Conservation (phyloP, 2,888 invertebrate species). For the Idaea dimidiata region DNA sequence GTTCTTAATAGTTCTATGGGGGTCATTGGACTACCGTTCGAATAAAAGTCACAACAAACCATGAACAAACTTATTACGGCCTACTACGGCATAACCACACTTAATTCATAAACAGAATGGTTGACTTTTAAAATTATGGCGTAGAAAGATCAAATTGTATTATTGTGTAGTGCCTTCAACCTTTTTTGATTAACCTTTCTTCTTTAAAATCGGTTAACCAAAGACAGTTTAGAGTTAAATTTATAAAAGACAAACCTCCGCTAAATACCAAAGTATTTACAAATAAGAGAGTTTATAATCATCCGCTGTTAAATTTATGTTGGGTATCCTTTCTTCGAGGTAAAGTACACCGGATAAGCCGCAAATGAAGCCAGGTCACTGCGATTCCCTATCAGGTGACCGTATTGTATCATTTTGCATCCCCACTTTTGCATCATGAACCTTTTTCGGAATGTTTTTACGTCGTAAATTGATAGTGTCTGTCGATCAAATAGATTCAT, state of each 20-base stretch:
- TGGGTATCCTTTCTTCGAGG: conserved; percentile 9
- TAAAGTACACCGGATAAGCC: conserved; percentile 57
- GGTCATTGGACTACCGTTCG: conserved; percentile 22
- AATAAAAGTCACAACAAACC: no score
- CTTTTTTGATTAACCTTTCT: no score
- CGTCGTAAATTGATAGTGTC: conserved; percentile 53
- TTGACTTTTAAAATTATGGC: no score
- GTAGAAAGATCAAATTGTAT: no score
- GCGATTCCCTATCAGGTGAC: conserved; percentile 52
- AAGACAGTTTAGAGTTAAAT: no score
- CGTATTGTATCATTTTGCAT: conserved; percentile 51
- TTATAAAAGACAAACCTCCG: no score
- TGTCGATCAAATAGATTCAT: conserved; percentile 52
- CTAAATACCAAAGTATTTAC: no score
- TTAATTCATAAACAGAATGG: no score
- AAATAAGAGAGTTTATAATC: no score
- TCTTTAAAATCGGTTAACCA: no score
- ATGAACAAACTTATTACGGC: conserved; percentile 32
- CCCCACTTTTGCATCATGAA: conserved; percentile 45
- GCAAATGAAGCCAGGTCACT: conserved; percentile 49
- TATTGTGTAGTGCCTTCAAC: no score
- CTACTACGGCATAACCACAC: conserved; percentile 14
- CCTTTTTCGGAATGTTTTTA: conserved; percentile 56
- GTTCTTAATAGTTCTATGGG: conserved; percentile 44
- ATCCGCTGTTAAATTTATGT: no score